phyloP scores from a whole-genome alignment of 1,140 invertebrate genomes.

The Trichonephila clavipes region DNA sequence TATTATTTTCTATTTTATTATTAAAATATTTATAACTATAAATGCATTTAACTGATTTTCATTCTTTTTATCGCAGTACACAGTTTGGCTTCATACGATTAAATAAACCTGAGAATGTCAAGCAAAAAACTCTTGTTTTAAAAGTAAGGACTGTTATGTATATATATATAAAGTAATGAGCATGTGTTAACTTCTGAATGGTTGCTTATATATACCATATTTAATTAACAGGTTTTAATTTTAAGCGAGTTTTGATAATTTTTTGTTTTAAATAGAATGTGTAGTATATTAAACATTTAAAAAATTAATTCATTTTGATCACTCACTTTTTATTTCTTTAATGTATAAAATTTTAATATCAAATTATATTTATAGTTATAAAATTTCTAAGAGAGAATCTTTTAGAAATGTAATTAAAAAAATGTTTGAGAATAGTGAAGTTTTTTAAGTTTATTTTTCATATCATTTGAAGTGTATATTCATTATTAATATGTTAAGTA shows the following conservation, averaged over 20 bases:
- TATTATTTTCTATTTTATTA: not conserved
- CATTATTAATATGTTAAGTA: no score
- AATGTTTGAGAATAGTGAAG: no score
- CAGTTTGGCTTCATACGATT: slow-evolving; percentile 92
- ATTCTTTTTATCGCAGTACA: slow-evolving; percentile 85
- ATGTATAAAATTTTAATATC: not conserved
- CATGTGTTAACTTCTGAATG: not conserved
- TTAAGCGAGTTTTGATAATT: not conserved
- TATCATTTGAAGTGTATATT: no score
- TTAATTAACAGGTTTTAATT: not conserved
- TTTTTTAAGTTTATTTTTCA: no score
- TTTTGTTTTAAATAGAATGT: not conserved
- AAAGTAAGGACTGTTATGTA: slow-evolving; percentile 83
- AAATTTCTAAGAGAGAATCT: no score
- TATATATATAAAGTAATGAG: not conserved
- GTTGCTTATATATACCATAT: not conserved
- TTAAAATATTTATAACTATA: not conserved
- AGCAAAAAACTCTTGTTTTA: slow-evolving; percentile 88
- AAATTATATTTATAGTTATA: no score
- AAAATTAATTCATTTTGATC: not conserved
- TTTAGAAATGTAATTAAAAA: no score
- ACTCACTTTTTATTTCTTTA: not conserved
- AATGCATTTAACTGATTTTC: not conserved
- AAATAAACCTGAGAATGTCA: slow-evolving; percentile 87
- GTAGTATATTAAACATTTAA: not conserved